Conservation (phyloP, 2,113 vertebrate species). For the Microtus montanus region DNA sequence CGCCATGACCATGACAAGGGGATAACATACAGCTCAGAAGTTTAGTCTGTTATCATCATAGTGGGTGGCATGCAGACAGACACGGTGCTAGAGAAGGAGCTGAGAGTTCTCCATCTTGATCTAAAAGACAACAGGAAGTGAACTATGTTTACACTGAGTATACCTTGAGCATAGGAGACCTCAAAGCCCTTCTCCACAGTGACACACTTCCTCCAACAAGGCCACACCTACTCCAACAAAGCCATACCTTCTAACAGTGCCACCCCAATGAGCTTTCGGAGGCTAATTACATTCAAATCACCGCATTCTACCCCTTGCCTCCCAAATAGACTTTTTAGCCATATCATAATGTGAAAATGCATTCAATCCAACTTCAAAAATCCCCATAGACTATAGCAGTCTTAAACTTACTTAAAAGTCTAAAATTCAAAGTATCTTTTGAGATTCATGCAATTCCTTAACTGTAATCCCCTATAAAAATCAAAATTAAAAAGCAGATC, state of each 20-base stretch:
- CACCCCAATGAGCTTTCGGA: background rate
- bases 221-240: background rate
- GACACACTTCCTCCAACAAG: background rate
- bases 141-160: background rate
- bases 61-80: background rate
- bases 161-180: background rate
- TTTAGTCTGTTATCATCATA: background rate
- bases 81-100: background rate
- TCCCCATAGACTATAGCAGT: background rate
- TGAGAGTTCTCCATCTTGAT: background rate
- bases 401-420: background rate
- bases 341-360: background rate
- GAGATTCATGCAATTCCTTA: background rate
- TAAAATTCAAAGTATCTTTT: background rate
- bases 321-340: background rate
- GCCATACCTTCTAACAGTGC: background rate
- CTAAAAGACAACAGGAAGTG: background rate
- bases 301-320: background rate
- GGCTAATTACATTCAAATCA: background rate
- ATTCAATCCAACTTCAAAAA: background rate
- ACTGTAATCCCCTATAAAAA: background rate
- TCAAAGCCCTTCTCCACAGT: background rate
- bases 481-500: background rate
- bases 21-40: background rate
- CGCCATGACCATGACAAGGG: background rate